Conservation (phyloP, 2,113 vertebrate species). For the Hippolais icterina region DNA sequence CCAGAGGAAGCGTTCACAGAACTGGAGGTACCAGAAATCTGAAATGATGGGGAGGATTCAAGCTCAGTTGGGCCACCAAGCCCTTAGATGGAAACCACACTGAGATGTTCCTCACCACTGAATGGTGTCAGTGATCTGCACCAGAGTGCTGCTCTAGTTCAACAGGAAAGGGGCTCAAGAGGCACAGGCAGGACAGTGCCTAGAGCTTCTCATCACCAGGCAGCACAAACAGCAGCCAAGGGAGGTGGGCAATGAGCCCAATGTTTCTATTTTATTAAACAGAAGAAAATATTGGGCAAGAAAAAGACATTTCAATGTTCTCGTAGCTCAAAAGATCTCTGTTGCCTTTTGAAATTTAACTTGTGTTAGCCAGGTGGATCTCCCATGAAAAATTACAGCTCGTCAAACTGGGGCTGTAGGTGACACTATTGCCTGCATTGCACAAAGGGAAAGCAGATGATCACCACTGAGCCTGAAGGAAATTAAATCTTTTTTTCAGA, state of each 20-base stretch:
- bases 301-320: background rate
- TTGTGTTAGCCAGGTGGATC: background rate
- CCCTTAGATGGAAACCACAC: background rate
- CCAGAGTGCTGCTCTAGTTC: background rate
- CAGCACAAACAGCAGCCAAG: background rate
- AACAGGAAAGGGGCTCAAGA: background rate
- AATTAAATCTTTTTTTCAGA: background rate
- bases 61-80: background rate
- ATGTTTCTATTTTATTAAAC: rapidly evolving
- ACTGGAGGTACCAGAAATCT: background rate
- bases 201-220: background rate
- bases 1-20: background rate
- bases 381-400: background rate
- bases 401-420: background rate
- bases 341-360: background rate
- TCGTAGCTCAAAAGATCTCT: background rate
- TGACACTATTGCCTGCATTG: background rate
- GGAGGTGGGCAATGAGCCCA: background rate
- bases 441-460: background rate
- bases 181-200: background rate
- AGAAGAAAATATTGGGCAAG: background rate
- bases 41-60: background rate
- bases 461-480: background rate
- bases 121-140: rapidly evolving
- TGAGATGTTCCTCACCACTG: background rate